Percentiles rank a stretch among this genome's conserved stretches.
Evolutionary conservation across 2,888 invertebrate species (phyloP).

Genomic region (Dorcus parallelipipedus): DNA sequence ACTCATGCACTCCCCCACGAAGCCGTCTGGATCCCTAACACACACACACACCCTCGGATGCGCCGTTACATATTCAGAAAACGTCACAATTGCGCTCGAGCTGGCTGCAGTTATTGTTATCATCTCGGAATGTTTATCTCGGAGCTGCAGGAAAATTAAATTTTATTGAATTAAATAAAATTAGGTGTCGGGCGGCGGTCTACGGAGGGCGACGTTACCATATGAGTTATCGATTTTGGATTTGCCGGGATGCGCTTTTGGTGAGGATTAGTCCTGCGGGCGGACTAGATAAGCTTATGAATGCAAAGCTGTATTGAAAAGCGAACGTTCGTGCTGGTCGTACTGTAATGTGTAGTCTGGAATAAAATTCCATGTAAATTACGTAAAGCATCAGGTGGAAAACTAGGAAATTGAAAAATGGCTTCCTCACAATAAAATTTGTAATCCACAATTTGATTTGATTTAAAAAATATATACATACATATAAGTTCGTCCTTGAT

Average conservation of each 20-base stretch:
- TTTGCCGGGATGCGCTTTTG: slow-evolving; percentile 36
- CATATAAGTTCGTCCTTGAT: no score
- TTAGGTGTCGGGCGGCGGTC: slow-evolving; percentile 19
- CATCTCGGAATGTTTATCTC: slow-evolving; percentile 29
- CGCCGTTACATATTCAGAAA: slow-evolving; percentile 16
- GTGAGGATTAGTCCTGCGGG: slow-evolving; percentile 37
- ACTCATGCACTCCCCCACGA: slow-evolving; percentile 5
- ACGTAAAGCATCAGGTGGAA: no score
- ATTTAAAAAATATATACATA: no score
- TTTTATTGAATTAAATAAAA: slow-evolving; percentile 30
- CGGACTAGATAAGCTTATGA: slow-evolving; percentile 37
- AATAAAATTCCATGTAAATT: no score
- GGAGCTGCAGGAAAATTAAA: slow-evolving; percentile 29
- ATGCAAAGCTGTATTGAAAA: slow-evolving; percentile 37
- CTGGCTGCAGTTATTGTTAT: slow-evolving; percentile 12
- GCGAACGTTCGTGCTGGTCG: slow-evolving; percentile 26
- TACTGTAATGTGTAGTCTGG: neutral
- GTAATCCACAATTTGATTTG: no score
- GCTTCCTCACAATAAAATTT: no score
- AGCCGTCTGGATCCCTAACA: slow-evolving; percentile 12
- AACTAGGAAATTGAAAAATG: no score
- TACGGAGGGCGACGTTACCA: slow-evolving; percentile 20
- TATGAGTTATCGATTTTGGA: slow-evolving; percentile 37
- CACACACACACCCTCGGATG: slow-evolving; percentile 17
- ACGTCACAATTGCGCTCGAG: slow-evolving; percentile 18